Conservation (phyloP, 1,140 invertebrate species). For the Bombus haemorrhoidalis region DNA sequence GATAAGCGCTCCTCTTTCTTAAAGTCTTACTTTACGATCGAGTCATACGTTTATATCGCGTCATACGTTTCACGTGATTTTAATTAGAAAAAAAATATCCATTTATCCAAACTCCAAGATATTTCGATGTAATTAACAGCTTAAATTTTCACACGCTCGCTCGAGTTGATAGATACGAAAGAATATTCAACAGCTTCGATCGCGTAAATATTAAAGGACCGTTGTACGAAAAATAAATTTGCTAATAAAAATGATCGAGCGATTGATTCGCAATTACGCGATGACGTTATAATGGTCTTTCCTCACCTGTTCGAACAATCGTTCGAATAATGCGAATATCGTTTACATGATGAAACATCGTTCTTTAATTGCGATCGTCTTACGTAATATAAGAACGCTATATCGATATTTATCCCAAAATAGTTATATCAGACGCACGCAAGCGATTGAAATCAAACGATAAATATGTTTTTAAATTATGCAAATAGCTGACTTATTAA, state of each 20-base stretch:
- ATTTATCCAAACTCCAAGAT: neutral
- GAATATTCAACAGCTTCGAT: neutral
- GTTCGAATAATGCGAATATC: no score
- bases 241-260: neutral
- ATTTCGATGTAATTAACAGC: neutral
- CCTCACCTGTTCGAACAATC: neutral
- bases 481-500: neutral
- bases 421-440: neutral
- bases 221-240: neutral
- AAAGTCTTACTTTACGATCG: neutral
- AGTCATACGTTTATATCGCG: neutral
- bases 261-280: neutral
- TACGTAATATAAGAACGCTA: neutral
- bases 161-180: no score
- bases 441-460: neutral
- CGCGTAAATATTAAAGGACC: rapidly evolving
- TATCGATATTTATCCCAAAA: neutral
- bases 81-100: neutral
- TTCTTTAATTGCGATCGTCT: neutral
- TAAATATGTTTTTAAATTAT: neutral
- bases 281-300: neutral
- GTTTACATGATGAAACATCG: neutral
- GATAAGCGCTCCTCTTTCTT: neutral
- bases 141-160: rapidly evolving
- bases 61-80: neutral